These are phyloP conservation scores for Synodontis membranacea DNA, from an alignment of 2,113 vertebrate genomes.

Conservation along the genomic window DNA sequence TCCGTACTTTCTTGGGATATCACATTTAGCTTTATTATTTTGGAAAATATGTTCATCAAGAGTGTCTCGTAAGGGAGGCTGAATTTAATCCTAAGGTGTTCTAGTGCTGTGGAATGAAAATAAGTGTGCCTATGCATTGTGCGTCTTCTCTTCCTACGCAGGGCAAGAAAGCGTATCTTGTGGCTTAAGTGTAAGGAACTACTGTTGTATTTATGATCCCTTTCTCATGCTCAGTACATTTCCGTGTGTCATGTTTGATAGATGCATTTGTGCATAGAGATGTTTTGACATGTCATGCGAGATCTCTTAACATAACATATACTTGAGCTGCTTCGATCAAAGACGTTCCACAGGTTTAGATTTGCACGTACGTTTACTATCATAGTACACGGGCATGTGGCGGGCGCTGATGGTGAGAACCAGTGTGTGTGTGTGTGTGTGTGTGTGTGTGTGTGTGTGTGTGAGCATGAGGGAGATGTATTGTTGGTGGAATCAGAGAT, in stretches of 20 bases:
- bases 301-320: not conserved
- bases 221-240: not conserved
- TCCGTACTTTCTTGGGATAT: not conserved
- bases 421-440: slow-evolving; percentile 14
- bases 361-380: not conserved
- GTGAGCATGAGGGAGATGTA: slow-evolving; percentile 52
- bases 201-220: not conserved
- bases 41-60: not conserved
- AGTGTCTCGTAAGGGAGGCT: not conserved
- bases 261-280: slow-evolving; percentile 66
- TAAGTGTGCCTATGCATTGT: not conserved
- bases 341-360: slow-evolving; percentile 11
- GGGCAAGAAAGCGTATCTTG: not conserved
- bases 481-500: slow-evolving; percentile 46
- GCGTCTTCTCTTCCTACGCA: not conserved
- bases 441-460: slow-evolving; percentile 27
- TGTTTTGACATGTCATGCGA: slow-evolving; percentile 70
- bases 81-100: not conserved
- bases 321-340: not conserved
- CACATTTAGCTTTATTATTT: not conserved
- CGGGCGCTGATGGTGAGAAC: slow-evolving; percentile 2
- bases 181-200: not conserved
- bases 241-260: slow-evolving; percentile 67
- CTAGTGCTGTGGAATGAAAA: not conserved
- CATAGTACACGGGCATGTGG: not conserved